Evolutionary conservation across 2,113 vertebrate species (phyloP).

Genomic region (Phodopus roborovskii): DNA sequence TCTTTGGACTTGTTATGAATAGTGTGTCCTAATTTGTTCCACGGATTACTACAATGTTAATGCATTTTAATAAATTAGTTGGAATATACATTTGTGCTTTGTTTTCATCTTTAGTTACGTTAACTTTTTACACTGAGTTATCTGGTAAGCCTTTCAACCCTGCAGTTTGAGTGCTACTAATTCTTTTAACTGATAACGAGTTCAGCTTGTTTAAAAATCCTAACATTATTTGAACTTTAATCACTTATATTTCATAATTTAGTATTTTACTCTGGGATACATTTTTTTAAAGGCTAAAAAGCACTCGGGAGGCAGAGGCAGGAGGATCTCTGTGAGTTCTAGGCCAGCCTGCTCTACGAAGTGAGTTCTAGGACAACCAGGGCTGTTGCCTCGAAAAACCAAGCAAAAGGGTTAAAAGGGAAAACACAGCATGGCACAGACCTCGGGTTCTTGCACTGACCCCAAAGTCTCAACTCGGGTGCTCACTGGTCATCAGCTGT

Average conservation of each 20-base stretch:
- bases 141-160: constrained; percentile 32
- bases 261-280: not conserved
- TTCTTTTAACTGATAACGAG: not conserved
- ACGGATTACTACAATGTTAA: constrained; percentile 68
- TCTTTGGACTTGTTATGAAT: constrained; percentile 57
- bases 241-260: not conserved
- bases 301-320: not conserved
- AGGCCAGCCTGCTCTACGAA: not conserved
- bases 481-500: not conserved
- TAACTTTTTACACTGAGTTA: constrained; percentile 2
- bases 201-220: not conserved
- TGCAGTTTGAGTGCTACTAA: not conserved
- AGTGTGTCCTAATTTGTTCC: constrained; percentile 72
- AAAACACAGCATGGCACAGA: not conserved
- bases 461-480: not conserved
- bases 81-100: constrained; percentile 66
- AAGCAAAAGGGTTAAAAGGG: not conserved
- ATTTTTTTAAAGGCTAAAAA: not conserved
- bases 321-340: not conserved
- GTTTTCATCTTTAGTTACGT: constrained; percentile 36
- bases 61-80: constrained; percentile 80
- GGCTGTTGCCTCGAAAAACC: not conserved
- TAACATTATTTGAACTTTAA: not conserved
- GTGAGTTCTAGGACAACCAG: not conserved
- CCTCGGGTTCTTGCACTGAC: not conserved